Conservation (phyloP, 1,140 invertebrate species). For the Drosophila watanabei region DNA sequence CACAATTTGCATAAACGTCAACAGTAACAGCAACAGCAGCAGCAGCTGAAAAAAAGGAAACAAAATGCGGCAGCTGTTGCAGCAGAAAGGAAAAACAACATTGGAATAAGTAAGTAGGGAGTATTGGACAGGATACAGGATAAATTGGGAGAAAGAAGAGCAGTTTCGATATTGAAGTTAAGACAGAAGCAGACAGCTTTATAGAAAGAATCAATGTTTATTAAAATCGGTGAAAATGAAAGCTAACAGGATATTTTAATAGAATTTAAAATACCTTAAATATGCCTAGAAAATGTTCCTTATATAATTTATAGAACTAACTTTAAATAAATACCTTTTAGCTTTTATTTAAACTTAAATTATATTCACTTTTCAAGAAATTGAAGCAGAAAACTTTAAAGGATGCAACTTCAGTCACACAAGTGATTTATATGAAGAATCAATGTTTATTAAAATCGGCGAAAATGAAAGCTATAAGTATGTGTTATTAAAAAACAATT, state of each 20-base stretch:
- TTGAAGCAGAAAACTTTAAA: background rate
- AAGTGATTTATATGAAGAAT: slow-evolving; percentile 22
- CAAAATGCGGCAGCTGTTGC: slow-evolving; percentile 70
- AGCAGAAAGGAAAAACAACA: slow-evolving; percentile 60
- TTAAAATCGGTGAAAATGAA: background rate
- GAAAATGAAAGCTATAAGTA: background rate
- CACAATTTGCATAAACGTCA: slow-evolving; percentile 76
- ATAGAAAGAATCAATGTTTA: slow-evolving; percentile 7
- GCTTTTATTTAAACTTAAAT: background rate
- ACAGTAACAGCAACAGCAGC: slow-evolving; percentile 27
- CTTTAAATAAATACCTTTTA: background rate
- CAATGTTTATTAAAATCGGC: background rate
- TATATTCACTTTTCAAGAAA: too few relatives aligned
- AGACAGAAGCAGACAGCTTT: slow-evolving; percentile 4
- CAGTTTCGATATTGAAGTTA: background rate
- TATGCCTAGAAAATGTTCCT: too few relatives aligned
- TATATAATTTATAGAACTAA: background rate
- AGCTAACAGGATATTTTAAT: background rate
- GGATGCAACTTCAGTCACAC: too few relatives aligned
- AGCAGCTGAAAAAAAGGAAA: slow-evolving; percentile 25
- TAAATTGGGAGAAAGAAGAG: background rate
- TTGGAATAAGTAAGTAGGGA: slow-evolving; percentile 49
- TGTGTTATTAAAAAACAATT: background rate
- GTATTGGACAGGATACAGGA: background rate
- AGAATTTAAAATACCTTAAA: background rate